Evolutionary conservation across 1,140 invertebrate species (phyloP), one percentile per base, ranked within the genome.

Genomic region (Drosophila bocqueti): DNA sequence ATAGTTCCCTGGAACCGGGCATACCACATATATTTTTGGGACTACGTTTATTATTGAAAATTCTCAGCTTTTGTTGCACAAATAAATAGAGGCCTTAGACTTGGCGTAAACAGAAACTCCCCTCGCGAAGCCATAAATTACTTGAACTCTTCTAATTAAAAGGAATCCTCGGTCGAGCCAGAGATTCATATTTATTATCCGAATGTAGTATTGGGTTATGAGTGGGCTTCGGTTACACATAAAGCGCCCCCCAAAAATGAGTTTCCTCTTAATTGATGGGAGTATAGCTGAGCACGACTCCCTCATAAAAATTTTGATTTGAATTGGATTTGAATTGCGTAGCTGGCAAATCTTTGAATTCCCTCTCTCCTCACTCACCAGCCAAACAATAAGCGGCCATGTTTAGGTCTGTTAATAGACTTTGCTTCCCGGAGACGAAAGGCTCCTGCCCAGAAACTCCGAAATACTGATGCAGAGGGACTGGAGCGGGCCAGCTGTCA

Each of bases 121-220:
- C 43, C 55, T 46, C 50, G 38, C n/a, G 52, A 34, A 50, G 36
- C 42, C 84, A 87, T 87, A 87, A 89, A 87, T 87, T 84, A 81
- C 65, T 68, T 59, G 59, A 55, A 50, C 61, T 72, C 55, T 74
- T 72, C 87, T 90, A 87, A 87, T 87, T 87, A 87, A 84, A 87
- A 64, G 31, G 54, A 77, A 69, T 75, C 81, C 76, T 81, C 62
- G 61, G 52, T 65, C 76, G 66, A 79, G 71, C 76, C 49, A 34
- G 13, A 31, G 55, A 60, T 65, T 72, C 55, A 40, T 57, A 65
- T 81, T 65, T 77, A 68, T 77, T 81, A 77, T 49, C 16, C 57
- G 31, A 55, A 55, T 46, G 68, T 40, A 60, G 38, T 61, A 63
- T 81, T 40, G 54, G 55, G 26, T 69, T 78, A 81, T 81, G 78